Conservation (phyloP, 2,113 vertebrate genomes). For the Pygoscelis antarcticus region DNA sequence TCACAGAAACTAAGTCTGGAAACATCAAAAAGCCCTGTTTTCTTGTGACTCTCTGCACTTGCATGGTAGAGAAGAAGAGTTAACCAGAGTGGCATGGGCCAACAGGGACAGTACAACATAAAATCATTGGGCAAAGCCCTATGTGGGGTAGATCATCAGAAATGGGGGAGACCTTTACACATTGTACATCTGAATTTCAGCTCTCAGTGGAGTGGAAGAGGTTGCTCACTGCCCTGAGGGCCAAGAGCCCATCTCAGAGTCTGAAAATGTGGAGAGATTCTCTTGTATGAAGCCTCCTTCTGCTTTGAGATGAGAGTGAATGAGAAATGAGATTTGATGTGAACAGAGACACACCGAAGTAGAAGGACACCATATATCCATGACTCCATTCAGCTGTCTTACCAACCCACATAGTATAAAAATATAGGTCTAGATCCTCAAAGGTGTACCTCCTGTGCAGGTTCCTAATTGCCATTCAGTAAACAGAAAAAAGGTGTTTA, state of each 20-base stretch:
- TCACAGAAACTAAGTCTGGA: background rate
- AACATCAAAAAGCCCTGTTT: background rate
- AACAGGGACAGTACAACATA: background rate
- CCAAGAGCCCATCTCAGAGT: background rate
- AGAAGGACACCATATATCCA: background rate
- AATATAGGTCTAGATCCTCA: background rate
- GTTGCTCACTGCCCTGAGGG: background rate
- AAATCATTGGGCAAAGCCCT: background rate
- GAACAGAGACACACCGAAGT: background rate
- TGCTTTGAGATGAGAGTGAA: background rate
- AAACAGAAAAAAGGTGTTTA: background rate
- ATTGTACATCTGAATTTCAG: background rate
- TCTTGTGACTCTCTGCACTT: background rate
- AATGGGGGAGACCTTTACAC: background rate
- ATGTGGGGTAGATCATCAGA: background rate
- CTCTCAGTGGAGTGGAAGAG: background rate
- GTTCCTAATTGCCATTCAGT: background rate
- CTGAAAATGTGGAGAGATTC: background rate
- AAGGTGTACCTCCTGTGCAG: background rate
- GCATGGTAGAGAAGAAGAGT: background rate
- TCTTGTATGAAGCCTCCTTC: background rate
- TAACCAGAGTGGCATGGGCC: background rate
- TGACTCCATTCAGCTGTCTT: background rate
- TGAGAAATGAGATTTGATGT: background rate
- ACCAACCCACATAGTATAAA: background rate